Base-by-base conservation (phyloP, 2,113 vertebrate species). In the Austrofundulus limnaeus region DNA sequence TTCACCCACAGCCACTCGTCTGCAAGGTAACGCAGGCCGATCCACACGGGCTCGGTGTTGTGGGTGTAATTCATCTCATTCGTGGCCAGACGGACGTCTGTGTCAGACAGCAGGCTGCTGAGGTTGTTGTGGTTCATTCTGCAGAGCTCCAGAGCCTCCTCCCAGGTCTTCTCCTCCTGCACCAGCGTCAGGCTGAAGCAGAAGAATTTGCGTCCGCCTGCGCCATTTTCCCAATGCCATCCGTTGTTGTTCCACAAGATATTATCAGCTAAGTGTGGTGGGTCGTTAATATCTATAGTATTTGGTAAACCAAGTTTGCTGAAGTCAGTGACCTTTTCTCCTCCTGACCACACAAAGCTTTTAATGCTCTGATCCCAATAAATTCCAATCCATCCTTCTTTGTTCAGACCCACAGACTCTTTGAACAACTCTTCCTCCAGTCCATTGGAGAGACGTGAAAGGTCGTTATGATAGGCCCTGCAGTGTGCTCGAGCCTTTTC, bases 1-100 rank as follows among this genome's bases (percentile, higher is more conserved):
- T 77, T 65, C 37, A 61, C 37, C 85, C 82, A 87, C 56, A 61
- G 0, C 80, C 85, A 85, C 12, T 0, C 21, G 54, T 70, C 53
- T 2, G 0, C 20, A n/a, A 85, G 39, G 59, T 31, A 76, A 34
- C 55, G 65, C 56, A 86, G 56, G 7, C 81, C 77, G 1, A 80
- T 70, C 81, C 78, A 61, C 25, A 73, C 73, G 5, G 0, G 3
- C 16, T 73, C 25, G 1, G 42, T 66, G 55, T 37, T 4, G 37
- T 0, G 0, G 0, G 1, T 2, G 0, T 25, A 0, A 25, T 24
- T 16, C n/a, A 37, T 71, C 53, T 57, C 4, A 2, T 2, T 20
- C 9, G 43, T 16, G 28, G 46, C 53, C 60, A 38, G 24, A 37
- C 1, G 17, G 13, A 1, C 13, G 1, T 77, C 66, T 0, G 16